Conservation (phyloP, 2,888 invertebrate genomes). For the Protophormia terraenovae region DNA sequence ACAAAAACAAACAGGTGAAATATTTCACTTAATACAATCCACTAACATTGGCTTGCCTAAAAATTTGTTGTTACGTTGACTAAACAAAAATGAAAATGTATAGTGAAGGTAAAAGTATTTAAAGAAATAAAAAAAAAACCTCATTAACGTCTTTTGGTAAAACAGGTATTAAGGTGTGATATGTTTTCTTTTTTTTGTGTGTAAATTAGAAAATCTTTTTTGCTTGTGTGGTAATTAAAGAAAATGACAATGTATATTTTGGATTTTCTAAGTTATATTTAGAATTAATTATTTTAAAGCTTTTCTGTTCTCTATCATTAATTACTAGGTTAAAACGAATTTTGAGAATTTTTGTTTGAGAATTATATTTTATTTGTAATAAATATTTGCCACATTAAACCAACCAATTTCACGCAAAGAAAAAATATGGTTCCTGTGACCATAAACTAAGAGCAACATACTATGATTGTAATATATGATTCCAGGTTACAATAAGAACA, state of each 20-base stretch:
- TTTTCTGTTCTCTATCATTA: slow-evolving; percentile 22
- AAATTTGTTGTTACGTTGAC: neutral
- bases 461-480: too few relatives aligned
- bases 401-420: too few relatives aligned
- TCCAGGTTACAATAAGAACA: too few relatives aligned
- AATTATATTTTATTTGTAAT: neutral
- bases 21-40: neutral
- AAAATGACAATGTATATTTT: slow-evolving; percentile 34
- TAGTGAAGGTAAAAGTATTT: slow-evolving; percentile 5
- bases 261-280: neutral
- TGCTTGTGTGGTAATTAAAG: slow-evolving; percentile 19
- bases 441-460: too few relatives aligned
- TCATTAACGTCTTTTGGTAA: slow-evolving; percentile 4
- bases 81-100: too few relatives aligned
- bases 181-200: neutral
- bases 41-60: neutral
- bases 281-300: neutral
- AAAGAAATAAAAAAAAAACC: neutral
- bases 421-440: too few relatives aligned
- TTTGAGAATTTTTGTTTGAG: slow-evolving; percentile 5
- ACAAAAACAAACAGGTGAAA: neutral
- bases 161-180: slow-evolving; percentile 16
- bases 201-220: neutral
- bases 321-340: slow-evolving; percentile 27
- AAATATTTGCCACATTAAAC: slow-evolving; percentile 4